Conservation (phyloP, 2,888 invertebrate genomes). For the Metallyticus violacea region DNA sequence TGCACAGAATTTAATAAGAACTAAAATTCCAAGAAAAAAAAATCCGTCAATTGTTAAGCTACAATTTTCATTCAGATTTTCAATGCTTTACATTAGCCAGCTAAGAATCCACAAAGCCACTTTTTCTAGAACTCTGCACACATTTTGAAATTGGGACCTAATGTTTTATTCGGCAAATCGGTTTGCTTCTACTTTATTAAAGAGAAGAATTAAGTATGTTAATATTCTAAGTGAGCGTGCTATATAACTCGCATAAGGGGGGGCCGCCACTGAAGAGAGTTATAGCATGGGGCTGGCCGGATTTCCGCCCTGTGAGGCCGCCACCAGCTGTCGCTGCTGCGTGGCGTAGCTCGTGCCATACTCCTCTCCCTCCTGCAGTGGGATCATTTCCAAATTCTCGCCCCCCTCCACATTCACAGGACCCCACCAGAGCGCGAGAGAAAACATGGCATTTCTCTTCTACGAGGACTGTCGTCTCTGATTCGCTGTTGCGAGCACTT, state of each 20-base stretch:
- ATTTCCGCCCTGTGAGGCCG: constrained; percentile 33
- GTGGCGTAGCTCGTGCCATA: constrained; percentile 27
- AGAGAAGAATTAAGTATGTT: not conserved
- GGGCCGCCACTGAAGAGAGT: not conserved
- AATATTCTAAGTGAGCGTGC: not conserved
- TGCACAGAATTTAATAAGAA: too few species aligned
- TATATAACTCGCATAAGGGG: not conserved
- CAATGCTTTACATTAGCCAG: too few species aligned
- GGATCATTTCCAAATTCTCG: not conserved
- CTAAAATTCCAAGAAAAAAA: too few species aligned
- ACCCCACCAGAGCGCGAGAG: not conserved
- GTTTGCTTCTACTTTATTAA: too few species aligned
- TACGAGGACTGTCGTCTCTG: not conserved
- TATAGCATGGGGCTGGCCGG: constrained; percentile 19
- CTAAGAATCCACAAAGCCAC: too few species aligned
- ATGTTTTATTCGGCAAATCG: too few species aligned
- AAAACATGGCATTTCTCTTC: not conserved
- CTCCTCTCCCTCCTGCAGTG: constrained; percentile 36
- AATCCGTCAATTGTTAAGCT: too few species aligned
- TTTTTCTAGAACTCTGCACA: too few species aligned
- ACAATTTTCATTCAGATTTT: too few species aligned
- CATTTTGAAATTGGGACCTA: too few species aligned
- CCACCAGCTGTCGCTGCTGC: constrained; percentile 31
- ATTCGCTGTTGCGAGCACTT: not conserved
- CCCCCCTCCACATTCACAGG: not conserved